phyloP scores from a whole-genome alignment of 2,888 invertebrate species.

The Protonemura montana region DNA sequence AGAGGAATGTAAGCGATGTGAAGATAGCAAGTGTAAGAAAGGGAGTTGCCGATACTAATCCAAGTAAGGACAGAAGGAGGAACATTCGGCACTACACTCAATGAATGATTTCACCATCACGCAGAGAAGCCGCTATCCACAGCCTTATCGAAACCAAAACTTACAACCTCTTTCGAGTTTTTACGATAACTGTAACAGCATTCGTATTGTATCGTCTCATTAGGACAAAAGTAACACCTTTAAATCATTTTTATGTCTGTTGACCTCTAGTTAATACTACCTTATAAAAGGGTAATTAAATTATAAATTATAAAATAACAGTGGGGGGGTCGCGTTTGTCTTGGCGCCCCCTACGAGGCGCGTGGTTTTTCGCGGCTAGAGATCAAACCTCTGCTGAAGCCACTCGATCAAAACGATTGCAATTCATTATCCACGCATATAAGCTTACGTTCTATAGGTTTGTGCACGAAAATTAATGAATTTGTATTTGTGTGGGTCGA shows the following conservation, averaged over 20 bases:
- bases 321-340: conserved; percentile 25
- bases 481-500: not conserved
- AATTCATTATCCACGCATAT: not conserved
- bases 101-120: conserved; percentile 37
- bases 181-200: conserved; percentile 28
- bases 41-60: conserved; percentile 35
- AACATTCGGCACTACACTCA: conserved; percentile 27
- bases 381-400: conserved; percentile 23
- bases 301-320: conserved; percentile 36
- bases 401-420: conserved; percentile 21
- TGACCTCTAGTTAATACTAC: not conserved
- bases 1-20: conserved; percentile 15
- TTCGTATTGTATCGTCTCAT: conserved; percentile 35
- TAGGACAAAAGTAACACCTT: conserved; percentile 35
- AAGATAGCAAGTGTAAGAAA: conserved; percentile 36
- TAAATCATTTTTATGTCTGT: conserved; percentile 34
- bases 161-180: conserved; percentile 28
- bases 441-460: not conserved
- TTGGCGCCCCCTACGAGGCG: not conserved
- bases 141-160: conserved; percentile 19
- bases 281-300: conserved; percentile 34
- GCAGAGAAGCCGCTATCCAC: not conserved
- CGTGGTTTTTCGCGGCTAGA: not conserved
- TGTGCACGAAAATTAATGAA: not conserved
- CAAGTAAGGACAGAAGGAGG: conserved; percentile 38